Conservation (phyloP, 2,113 vertebrate species). For the Poecile atricapillus region DNA sequence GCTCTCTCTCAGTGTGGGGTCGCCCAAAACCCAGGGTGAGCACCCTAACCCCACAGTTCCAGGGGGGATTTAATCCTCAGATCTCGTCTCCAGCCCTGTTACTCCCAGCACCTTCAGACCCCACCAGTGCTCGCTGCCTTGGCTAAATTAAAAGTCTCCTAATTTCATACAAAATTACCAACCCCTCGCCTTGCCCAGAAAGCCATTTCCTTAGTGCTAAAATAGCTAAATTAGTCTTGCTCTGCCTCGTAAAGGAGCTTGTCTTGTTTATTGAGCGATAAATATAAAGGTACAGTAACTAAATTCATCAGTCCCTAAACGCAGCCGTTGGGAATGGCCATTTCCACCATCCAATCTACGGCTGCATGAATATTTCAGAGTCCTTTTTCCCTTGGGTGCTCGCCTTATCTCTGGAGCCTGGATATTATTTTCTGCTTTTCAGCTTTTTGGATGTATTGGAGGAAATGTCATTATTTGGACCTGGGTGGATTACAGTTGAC, state of each 20-base stretch:
- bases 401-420: slow-evolving; percentile 57
- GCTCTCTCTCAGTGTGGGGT: rapidly evolving
- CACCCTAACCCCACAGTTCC: neutral
- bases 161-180: neutral
- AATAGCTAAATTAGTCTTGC: slow-evolving; percentile 50
- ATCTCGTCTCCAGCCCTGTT: neutral
- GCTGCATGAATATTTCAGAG: slow-evolving; percentile 63
- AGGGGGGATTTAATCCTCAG: neutral
- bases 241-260: neutral
- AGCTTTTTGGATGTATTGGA: slow-evolving; percentile 56
- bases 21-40: neutral
- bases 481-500: slow-evolving; percentile 61
- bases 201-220: neutral
- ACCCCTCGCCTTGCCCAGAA: neutral
- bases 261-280: slow-evolving; percentile 65
- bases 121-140: rapidly evolving
- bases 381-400: slow-evolving; percentile 18
- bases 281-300: slow-evolving; percentile 61
- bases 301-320: slow-evolving; percentile 63
- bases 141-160: neutral
- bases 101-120: neutral
- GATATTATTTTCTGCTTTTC: slow-evolving; percentile 68
- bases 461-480: slow-evolving; percentile 66
- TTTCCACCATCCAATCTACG: slow-evolving; percentile 49
- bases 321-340: slow-evolving; percentile 19